These are phyloP conservation scores for Athalia cordata DNA, from an alignment of 2,888 invertebrate species.

Conservation along the genomic window DNA sequence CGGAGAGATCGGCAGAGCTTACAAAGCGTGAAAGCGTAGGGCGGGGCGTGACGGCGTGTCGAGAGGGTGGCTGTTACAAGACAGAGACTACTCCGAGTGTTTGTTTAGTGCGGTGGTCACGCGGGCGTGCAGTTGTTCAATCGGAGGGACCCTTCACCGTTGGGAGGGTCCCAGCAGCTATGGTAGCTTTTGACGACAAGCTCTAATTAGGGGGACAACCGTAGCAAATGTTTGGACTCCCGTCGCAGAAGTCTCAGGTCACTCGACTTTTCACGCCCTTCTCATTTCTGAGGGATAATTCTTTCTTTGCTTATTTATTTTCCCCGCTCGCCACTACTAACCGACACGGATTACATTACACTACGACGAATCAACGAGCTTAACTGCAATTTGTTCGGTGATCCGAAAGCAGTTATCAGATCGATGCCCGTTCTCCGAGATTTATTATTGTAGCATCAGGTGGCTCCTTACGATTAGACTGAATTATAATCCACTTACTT, in stretches of 20 bases:
- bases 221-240: conserved; percentile 40
- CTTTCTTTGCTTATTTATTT: neutral
- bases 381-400: too few relatives aligned
- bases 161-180: conserved; percentile 16
- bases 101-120: conserved; percentile 35
- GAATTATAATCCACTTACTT: too few relatives aligned
- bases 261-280: conserved; percentile 32
- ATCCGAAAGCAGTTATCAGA: too few relatives aligned
- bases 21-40: conserved; percentile 67
- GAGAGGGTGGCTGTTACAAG: conserved; percentile 47
- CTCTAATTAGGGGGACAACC: conserved; percentile 48
- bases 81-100: conserved; percentile 30
- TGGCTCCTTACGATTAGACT: too few relatives aligned
- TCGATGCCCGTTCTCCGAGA: too few relatives aligned
- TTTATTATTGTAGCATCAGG: too few relatives aligned
- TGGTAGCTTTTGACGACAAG: conserved; percentile 45
- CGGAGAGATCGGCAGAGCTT: conserved; percentile 61
- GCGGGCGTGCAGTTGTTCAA: conserved; percentile 11
- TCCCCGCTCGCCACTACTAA: neutral
- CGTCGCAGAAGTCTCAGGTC: conserved; percentile 32
- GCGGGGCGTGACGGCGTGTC: conserved; percentile 60
- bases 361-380: neutral
- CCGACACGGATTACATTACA: neutral
- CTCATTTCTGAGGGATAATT: neutral
- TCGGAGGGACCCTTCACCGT: conserved; percentile 28